Evolutionary conservation across 2,113 vertebrate species (phyloP), one percentile per base, ranked within the genome.

Genomic region (Amazona vittata): DNA sequence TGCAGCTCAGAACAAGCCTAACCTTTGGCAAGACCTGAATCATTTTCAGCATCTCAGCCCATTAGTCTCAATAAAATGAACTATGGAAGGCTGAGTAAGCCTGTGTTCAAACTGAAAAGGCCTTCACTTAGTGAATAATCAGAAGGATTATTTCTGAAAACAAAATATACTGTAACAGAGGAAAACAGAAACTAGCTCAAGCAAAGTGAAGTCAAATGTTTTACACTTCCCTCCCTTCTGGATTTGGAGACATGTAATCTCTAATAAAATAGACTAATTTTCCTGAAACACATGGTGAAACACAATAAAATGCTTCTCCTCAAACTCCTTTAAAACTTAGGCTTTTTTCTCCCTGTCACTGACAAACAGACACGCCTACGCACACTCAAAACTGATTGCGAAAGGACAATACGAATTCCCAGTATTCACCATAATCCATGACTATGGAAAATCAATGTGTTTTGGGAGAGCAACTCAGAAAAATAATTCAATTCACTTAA

Each of bases 291-390:
- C 9, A 9, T 3, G 12, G 5, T 77, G 29, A 73, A 86, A 77
- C 5, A 47, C 3, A 74, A 10, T 5, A 31, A 77, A 62, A 57
- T 19, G 13, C 3, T 74, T 16, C 10, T 77, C 47, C 33, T 44
- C 47, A 24, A 81, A 44, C 64, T 65, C 18, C 53, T 74, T 69
- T 69, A 41, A 62, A 80, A 47, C 1, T 7, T 25, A 2, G 0
- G 15, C 8, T 80, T 3, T 83, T 80, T 85, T 2, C 8, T 10
- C 12, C 29, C 16, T 33, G 39, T 35, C 50, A 10, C 18, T 79
- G 50, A 68, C 5, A 83, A 35, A 80, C 16, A 47, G 33, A 49
- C 15, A 19, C 9, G n/a, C 2, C 6, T 9, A 37, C 0, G 0
- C 22, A 26, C 4, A 29, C 15, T 41, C n/a, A 49, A 76, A 86